These are phyloP conservation scores for Epistrophella euchroma DNA, from an alignment of 2,888 invertebrate species.

Conservation along the genomic window DNA sequence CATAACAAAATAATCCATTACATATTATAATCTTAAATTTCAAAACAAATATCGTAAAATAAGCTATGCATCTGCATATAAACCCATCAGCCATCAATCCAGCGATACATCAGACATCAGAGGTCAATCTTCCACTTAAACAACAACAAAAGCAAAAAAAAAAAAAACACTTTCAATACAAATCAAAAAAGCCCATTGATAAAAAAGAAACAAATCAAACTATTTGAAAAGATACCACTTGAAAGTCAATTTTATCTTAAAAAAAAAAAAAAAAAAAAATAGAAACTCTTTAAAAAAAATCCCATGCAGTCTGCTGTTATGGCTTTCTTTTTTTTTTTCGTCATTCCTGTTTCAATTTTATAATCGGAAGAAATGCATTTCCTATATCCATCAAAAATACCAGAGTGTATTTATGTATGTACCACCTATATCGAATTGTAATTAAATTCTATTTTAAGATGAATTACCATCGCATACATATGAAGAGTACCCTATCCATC, in stretches of 20 bases:
- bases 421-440: slow-evolving; percentile 62
- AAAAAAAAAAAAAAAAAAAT: not conserved
- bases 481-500: slow-evolving; percentile 32
- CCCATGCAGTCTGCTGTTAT: slow-evolving; percentile 31
- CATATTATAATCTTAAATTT: not conserved
- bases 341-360: not conserved
- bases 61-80: not conserved
- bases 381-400: slow-evolving; percentile 31
- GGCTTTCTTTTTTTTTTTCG: slow-evolving; percentile 33
- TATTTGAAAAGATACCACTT: slow-evolving; percentile 50
- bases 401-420: not conserved
- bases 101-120: not conserved
- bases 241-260: slow-evolving; percentile 37
- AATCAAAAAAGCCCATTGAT: slow-evolving; percentile 40
- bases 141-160: too few species aligned
- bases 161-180: slow-evolving; percentile 44
- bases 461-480: not conserved
- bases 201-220: slow-evolving; percentile 42
- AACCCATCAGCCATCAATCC: not conserved
- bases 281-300: slow-evolving; percentile 33
- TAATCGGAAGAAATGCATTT: slow-evolving; percentile 34
- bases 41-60: not conserved
- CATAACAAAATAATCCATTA: slow-evolving; percentile 2
- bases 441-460: slow-evolving; percentile 70
- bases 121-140: slow-evolving; percentile 64